Conservation (phyloP, 1,140 invertebrate genomes). For the Pygmarrhopalites habei region DNA sequence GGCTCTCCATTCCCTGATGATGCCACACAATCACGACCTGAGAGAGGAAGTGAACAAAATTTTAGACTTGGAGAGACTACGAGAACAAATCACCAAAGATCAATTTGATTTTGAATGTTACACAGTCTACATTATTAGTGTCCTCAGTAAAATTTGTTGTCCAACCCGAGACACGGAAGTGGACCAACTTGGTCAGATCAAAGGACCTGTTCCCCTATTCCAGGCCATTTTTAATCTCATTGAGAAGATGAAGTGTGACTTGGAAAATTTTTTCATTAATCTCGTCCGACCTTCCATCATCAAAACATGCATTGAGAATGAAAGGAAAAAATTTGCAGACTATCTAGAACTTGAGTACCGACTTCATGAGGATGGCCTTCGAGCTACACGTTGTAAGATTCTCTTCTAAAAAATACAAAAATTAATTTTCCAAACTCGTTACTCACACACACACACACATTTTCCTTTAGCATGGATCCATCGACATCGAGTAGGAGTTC, state of each 20-base stretch:
- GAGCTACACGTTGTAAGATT: slow-evolving; percentile 62
- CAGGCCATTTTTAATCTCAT: slow-evolving; percentile 71
- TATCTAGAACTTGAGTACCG: slow-evolving; percentile 62
- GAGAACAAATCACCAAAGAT: neutral
- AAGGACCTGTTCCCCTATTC: slow-evolving; percentile 74
- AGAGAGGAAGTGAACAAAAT: slow-evolving; percentile 2
- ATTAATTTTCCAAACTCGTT: too few relatives aligned
- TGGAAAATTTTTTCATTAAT: slow-evolving; percentile 86
- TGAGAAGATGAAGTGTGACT: slow-evolving; percentile 83
- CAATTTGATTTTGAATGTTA: slow-evolving; percentile 51
- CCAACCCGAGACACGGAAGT: slow-evolving; percentile 85
- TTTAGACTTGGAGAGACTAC: neutral
- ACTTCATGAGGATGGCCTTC: slow-evolving; percentile 57
- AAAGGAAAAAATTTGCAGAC: slow-evolving; percentile 84
- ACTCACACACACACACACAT: too few relatives aligned
- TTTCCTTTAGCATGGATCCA: slow-evolving; percentile 74
- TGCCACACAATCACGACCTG: slow-evolving; percentile 8
- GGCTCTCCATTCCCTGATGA: neutral
- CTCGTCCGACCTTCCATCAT: slow-evolving; percentile 80
- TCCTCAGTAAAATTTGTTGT: slow-evolving; percentile 86
- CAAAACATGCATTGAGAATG: slow-evolving; percentile 77
- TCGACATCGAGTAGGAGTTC: slow-evolving; percentile 14
- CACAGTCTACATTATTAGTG: slow-evolving; percentile 73
- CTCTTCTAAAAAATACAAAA: too few relatives aligned
- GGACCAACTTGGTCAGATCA: slow-evolving; percentile 53